Percentiles rank a stretch among this genome's conserved stretches.
These are phyloP conservation scores for Strigamia maritima DNA, from an alignment of 2,888 invertebrate genomes.

Conservation along the genomic window DNA sequence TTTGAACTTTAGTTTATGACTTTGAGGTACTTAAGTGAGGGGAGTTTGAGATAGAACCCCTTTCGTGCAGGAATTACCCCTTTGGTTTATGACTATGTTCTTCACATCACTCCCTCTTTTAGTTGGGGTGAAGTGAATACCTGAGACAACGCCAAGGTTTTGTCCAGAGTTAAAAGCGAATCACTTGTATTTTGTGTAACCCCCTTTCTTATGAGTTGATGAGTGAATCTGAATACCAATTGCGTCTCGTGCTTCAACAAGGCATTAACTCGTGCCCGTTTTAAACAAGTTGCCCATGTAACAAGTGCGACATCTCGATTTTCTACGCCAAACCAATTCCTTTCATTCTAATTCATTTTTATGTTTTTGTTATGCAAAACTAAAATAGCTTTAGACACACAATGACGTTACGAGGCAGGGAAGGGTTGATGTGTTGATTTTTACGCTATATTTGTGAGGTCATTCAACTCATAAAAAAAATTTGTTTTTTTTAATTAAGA, in stretches of 20 bases:
- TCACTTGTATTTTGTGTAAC: background rate
- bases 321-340: background rate
- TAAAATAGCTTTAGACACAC: background rate
- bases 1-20: background rate
- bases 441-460: background rate
- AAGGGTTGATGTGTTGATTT: conserved; percentile 23
- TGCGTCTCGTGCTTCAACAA: conserved; percentile 29
- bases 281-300: conserved; percentile 15
- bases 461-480: background rate
- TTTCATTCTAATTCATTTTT: conserved; percentile 9
- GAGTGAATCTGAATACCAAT: conserved; percentile 32
- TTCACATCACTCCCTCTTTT: conserved; percentile 25
- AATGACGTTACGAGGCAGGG: background rate
- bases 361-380: conserved; percentile 15
- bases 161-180: conserved; percentile 18
- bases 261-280: conserved; percentile 23
- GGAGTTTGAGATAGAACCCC: background rate
- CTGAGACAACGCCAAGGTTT: conserved; percentile 16
- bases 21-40: background rate
- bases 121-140: conserved; percentile 18
- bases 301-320: conserved; percentile 25
- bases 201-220: conserved; percentile 2
- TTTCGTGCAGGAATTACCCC: conserved; percentile 26
- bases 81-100: conserved; percentile 25
- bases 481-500: background rate